Conservation (phyloP, 2,888 invertebrate species). For the Syrphus vitripennis region DNA sequence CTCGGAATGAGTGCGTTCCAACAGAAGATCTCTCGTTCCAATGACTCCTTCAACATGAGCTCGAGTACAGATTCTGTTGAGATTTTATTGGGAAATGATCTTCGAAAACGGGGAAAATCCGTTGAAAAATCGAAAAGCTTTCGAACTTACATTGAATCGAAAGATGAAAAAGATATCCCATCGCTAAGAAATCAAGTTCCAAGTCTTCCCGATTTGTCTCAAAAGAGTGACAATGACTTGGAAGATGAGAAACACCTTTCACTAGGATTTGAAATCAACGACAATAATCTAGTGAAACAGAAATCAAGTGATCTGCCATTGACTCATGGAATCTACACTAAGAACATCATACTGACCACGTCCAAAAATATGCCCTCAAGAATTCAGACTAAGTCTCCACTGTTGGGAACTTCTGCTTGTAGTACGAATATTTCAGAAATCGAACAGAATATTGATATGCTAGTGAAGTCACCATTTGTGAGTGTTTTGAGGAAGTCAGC, state of each 20-base stretch:
- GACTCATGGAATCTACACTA: conserved; percentile 73
- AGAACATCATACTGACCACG: conserved; percentile 74
- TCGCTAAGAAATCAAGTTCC: conserved; percentile 76
- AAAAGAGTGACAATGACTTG: conserved; percentile 74
- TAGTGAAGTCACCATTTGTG: conserved; percentile 79
- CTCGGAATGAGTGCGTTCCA: conserved; percentile 83
- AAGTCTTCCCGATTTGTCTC: conserved; percentile 78
- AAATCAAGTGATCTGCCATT: conserved; percentile 71
- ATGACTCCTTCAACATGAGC: conserved; percentile 77
- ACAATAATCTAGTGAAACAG: conserved; percentile 77
- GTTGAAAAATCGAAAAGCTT: conserved; percentile 89
- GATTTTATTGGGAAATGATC: conserved; percentile 74
- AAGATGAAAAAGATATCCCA: conserved; percentile 55
- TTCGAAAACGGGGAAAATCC: conserved; percentile 82
- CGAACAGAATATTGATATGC: conserved; percentile 79
- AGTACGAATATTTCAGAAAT: conserved; percentile 77
- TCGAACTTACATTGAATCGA: conserved; percentile 83
- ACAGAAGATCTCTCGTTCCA: conserved; percentile 82
- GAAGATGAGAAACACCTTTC: conserved; percentile 72
- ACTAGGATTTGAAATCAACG: conserved; percentile 79
- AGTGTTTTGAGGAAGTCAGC: conserved; percentile 78
- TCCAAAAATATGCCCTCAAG: conserved; percentile 59
- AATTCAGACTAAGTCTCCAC: conserved; percentile 58
- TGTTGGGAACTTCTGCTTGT: conserved; percentile 50
- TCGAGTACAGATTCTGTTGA: conserved; percentile 78